A percentile compares a stretch with the other conserved stretches of the same genome.
These are phyloP conservation scores for Hippocampus abdominalis DNA, from an alignment of 2,113 vertebrate genomes.

Conservation along the genomic window DNA sequence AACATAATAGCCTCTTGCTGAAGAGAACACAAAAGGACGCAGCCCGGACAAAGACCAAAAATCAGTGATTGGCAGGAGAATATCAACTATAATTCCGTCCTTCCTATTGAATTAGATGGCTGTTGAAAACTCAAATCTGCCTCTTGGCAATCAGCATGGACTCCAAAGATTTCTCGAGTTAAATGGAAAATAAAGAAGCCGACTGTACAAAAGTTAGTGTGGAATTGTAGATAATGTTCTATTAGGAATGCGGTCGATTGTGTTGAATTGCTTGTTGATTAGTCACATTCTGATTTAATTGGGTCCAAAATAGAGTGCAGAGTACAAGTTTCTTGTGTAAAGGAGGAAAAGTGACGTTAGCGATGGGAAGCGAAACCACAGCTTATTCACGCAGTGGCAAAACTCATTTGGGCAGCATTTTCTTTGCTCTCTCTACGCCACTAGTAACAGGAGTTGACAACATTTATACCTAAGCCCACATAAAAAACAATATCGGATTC, in stretches of 20 bases:
- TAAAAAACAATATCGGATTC: too few species aligned
- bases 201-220: not conserved
- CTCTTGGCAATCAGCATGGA: not conserved
- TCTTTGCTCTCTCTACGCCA: not conserved
- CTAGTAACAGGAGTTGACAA: too few species aligned
- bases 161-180: not conserved
- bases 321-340: too few species aligned
- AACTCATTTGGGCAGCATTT: not conserved
- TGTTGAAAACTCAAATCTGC: not conserved
- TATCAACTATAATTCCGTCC: not conserved
- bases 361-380: not conserved
- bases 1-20: slow-evolving; percentile 5
- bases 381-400: not conserved
- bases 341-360: not conserved
- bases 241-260: not conserved
- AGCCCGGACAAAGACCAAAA: not conserved
- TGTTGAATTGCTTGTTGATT: not conserved
- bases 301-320: not conserved
- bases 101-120: not conserved
- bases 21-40: not conserved
- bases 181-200: slow-evolving; percentile 1
- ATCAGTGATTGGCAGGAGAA: slow-evolving; percentile 1
- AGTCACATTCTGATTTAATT: not conserved
- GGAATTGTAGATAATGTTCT: not conserved
- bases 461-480: too few species aligned